Percentiles rank a stretch among this genome's conserved stretches.
Conservation (phyloP, 2,797 vertebrate genomes). For the Coccyzus lansbergi region DNA sequence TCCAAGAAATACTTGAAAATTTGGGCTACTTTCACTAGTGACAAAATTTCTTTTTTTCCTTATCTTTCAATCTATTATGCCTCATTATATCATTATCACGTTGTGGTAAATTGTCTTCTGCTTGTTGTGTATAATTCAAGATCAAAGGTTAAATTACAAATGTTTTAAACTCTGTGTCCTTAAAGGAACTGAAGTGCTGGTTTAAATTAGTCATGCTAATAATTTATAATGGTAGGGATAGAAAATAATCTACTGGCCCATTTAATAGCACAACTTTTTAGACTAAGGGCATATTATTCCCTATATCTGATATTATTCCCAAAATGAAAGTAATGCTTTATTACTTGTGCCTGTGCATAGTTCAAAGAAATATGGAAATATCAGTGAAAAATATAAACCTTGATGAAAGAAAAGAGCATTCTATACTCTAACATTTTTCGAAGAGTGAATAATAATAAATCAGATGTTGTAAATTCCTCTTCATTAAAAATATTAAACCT, state of each 20-base stretch:
- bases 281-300: neutral
- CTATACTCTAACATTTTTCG: neutral
- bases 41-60: neutral
- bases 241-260: neutral
- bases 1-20: neutral
- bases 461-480: neutral
- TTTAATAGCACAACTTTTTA: neutral
- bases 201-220: neutral
- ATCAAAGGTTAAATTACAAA: neutral
- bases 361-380: neutral
- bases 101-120: neutral
- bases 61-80: neutral
- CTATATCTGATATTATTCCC: neutral
- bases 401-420: neutral
- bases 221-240: neutral
- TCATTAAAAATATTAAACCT: neutral
- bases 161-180: neutral
- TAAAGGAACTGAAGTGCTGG: neutral
- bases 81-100: neutral
- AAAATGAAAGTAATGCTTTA: neutral
- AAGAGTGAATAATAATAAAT: neutral
- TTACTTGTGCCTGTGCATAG: neutral
- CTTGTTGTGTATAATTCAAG: neutral
- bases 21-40: neutral
- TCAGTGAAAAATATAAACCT: neutral